Percentiles rank a stretch among this genome's conserved stretches.
These are phyloP conservation scores for Ericerus pela DNA, from an alignment of 1,140 invertebrate genomes.

Conservation along the genomic window DNA sequence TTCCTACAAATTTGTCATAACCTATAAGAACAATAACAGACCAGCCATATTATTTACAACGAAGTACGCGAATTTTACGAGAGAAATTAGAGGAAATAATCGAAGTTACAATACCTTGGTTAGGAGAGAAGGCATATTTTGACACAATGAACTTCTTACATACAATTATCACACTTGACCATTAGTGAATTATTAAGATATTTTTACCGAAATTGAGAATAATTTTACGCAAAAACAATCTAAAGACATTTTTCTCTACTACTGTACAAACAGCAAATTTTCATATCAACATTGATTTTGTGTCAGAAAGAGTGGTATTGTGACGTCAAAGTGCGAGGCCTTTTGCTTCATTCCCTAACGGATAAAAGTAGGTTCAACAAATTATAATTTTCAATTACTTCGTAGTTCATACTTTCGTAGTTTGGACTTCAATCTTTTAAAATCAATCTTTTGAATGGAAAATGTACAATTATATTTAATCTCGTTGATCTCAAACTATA, in stretches of 20 bases:
- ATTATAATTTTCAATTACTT: no score
- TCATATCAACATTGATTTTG: slow-evolving; percentile 6
- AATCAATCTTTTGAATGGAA: no score
- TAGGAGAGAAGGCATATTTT: slow-evolving; percentile 3
- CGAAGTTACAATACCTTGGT: background rate
- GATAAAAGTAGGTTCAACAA: no score
- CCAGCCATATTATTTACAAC: slow-evolving; percentile 11
- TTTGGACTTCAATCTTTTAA: no score
- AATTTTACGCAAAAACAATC: slow-evolving; percentile 10
- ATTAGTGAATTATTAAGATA: background rate
- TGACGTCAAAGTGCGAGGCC: no score
- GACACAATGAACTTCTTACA: background rate
- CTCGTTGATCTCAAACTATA: no score
- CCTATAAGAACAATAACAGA: slow-evolving; percentile 10
- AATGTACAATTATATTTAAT: no score
- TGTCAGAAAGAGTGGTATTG: background rate
- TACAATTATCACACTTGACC: slow-evolving; percentile 6
- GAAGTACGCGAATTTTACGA: background rate
- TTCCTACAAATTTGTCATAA: slow-evolving; percentile 3
- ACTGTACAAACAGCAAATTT: slow-evolving; percentile 9
- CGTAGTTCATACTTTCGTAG: no score
- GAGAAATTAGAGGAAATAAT: background rate
- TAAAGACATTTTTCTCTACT: slow-evolving; percentile 3
- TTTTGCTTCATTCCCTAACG: no score
- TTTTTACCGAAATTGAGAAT: slow-evolving; percentile 1